These are phyloP conservation scores for Volucella inflata DNA, from an alignment of 2,888 invertebrate genomes.

Conservation along the genomic window DNA sequence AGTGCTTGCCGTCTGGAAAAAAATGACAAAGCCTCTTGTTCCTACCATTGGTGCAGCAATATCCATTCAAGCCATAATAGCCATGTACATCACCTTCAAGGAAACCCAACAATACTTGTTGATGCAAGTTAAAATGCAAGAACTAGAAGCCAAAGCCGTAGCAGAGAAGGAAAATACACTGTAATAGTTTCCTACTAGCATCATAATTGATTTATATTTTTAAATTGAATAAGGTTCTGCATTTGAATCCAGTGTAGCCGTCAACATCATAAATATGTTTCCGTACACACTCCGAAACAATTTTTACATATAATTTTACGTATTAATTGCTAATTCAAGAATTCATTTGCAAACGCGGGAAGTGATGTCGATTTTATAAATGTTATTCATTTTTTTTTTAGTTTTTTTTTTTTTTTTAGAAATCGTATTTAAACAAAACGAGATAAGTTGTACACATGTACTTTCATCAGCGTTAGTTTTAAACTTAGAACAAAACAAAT, in stretches of 20 bases:
- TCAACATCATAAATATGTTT: slow-evolving; percentile 51
- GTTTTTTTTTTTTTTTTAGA: slow-evolving; percentile 9
- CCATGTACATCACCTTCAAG: slow-evolving; percentile 86
- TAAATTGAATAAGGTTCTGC: slow-evolving; percentile 54
- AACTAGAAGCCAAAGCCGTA: slow-evolving; percentile 78
- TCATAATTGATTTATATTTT: slow-evolving; percentile 63
- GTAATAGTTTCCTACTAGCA: slow-evolving; percentile 55
- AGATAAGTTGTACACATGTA: slow-evolving; percentile 27
- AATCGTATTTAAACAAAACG: slow-evolving; percentile 30
- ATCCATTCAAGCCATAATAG: slow-evolving; percentile 85
- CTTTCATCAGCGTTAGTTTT: slow-evolving; percentile 25
- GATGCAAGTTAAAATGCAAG: slow-evolving; percentile 79
- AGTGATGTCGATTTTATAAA: slow-evolving; percentile 41
- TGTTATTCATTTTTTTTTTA: no score
- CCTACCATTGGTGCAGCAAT: slow-evolving; percentile 84
- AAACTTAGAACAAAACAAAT: neutral
- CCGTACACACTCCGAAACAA: slow-evolving; percentile 40
- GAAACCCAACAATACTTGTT: slow-evolving; percentile 85
- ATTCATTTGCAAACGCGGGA: slow-evolving; percentile 57
- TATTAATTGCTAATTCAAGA: slow-evolving; percentile 67
- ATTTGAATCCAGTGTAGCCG: slow-evolving; percentile 52
- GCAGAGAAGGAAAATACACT: slow-evolving; percentile 39
- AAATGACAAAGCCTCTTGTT: slow-evolving; percentile 85
- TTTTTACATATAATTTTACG: slow-evolving; percentile 56
- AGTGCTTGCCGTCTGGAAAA: slow-evolving; percentile 85